Conservation (phyloP, 2,888 invertebrate genomes). For the Saturnia japonica region DNA sequence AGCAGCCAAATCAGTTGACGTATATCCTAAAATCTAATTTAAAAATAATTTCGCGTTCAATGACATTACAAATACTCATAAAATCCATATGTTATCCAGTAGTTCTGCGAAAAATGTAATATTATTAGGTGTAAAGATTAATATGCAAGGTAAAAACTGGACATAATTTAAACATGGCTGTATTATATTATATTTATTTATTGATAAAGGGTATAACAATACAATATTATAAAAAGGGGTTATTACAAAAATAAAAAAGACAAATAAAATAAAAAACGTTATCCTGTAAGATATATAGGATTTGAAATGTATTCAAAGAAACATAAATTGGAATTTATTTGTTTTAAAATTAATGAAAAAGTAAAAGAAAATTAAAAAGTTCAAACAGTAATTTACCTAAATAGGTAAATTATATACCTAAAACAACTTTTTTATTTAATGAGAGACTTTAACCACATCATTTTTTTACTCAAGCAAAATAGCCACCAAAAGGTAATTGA, state of each 20-base stretch:
- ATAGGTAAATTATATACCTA: not conserved
- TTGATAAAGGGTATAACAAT: not conserved
- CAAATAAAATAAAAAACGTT: not conserved
- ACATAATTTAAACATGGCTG: not conserved
- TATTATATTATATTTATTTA: not conserved
- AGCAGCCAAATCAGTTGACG: too few species aligned
- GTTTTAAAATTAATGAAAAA: not conserved
- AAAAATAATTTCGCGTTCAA: not conserved
- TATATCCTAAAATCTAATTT: too few species aligned
- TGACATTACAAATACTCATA: not conserved
- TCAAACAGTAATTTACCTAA: not conserved
- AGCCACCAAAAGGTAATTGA: not conserved
- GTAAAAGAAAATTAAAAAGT: not conserved
- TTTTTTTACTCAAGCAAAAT: not conserved
- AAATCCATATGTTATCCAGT: not conserved
- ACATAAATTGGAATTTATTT: not conserved
- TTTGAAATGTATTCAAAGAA: not conserved
- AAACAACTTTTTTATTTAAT: too few species aligned
- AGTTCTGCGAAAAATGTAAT: not conserved
- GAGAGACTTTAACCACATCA: not conserved
- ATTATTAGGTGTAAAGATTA: too few species aligned
- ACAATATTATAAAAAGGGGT: not conserved
- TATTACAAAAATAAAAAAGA: not conserved
- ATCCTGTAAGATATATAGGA: not conserved
- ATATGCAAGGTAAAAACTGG: too few species aligned